Evolutionary conservation across 2,888 invertebrate genomes (phyloP), one percentile per base, ranked within the genome.

Genomic region (Tinea pellionella): DNA sequence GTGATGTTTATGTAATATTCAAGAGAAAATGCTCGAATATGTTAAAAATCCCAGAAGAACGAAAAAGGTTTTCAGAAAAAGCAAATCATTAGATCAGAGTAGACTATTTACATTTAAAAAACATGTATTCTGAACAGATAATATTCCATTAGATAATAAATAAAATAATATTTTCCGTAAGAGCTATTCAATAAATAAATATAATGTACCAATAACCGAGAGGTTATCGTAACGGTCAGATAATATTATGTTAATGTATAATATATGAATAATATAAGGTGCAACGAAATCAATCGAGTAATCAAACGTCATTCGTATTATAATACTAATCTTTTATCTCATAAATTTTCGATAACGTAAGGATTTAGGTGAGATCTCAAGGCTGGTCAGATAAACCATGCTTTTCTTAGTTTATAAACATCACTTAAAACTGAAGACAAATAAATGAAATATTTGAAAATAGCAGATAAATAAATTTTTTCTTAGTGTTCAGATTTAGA

Each of bases 321-420:
- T 15, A 7, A 16, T 53, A 19, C 24, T 57, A 57, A 57, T 57
- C 57, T 57, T 57, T 30, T 57, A 57, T 57, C 57, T 57, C 13
- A 32, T 57, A 57, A 57, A 57, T 57, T 15, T 57, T 57, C 29
- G 57, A 57, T 57, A 57, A 57, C 30, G 32, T 16, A 16, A 57
- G 57, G 57, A 57, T 57, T 55, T 57, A 13, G 16, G 57, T 57
- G 13, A 32, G 32, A 57, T 57, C 32, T 16, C 32, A 55, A 32
- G 32, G 32, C 16, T 32, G 12, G 29, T 57, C 1, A 57, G 32
- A 57, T 57, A 30, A 57, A 32, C 13, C 30, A 57, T 30, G 7
- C 30, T 57, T 15, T 32, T 2, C 55, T 32, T 13, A 57, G 13
- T 32, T 57, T 57, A 32, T 32, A 32, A 57, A 57, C 15, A 24